Conservation (phyloP, 2,888 invertebrate species). For the Clepsis dumicolana region DNA sequence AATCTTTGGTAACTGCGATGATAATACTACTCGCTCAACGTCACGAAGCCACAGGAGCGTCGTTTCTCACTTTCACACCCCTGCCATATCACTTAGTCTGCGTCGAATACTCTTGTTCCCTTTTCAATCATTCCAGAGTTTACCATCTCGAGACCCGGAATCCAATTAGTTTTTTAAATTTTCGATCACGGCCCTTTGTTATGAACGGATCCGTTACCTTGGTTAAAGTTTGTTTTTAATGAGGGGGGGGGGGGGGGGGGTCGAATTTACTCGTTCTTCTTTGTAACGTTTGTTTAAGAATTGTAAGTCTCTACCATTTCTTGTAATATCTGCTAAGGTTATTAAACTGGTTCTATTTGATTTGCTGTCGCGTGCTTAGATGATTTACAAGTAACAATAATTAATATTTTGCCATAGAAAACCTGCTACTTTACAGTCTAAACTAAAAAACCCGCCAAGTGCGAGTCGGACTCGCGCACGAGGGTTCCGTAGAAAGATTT, state of each 20-base stretch:
- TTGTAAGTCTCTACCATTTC: not conserved
- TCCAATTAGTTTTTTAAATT: not conserved
- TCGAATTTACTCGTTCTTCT: not conserved
- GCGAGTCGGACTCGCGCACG: no score
- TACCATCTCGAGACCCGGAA: not conserved
- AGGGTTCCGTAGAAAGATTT: no score
- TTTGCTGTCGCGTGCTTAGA: not conserved
- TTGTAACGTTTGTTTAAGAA: not conserved
- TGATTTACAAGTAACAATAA: no score
- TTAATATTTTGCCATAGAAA: no score
- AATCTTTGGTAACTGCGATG: no score
- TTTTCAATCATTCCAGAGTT: not conserved
- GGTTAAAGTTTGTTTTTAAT: constrained; percentile 3
- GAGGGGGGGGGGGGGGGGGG: not conserved
- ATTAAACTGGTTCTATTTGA: not conserved
- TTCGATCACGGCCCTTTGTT: constrained; percentile 3
- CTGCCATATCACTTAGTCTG: not conserved
- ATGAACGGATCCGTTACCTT: constrained; percentile 7
- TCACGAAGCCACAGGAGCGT: not conserved
- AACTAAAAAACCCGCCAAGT: no score
- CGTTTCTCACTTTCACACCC: not conserved
- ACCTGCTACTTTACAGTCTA: no score
- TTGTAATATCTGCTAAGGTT: not conserved
- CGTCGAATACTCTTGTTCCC: not conserved
- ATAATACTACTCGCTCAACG: not conserved